A percentile compares a stretch with the other conserved stretches of the same genome.
Conservation (phyloP, 2,113 vertebrate species). For the Neodon shergylaensis region DNA sequence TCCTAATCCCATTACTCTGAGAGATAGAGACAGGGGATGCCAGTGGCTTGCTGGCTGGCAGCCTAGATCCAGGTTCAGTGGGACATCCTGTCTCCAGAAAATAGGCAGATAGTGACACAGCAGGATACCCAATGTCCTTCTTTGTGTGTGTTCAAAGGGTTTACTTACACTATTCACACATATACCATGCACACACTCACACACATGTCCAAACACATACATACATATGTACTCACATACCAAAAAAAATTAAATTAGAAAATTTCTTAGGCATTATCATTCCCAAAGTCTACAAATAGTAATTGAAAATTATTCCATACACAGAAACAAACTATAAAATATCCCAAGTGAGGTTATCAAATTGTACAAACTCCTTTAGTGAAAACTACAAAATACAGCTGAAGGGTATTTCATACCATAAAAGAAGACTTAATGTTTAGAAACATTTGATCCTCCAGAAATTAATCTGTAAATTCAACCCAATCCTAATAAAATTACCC, state of each 20-base stretch:
- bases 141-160: background rate
- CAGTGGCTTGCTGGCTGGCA: background rate
- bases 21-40: background rate
- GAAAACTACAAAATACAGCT: conserved; percentile 9
- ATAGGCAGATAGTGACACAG: background rate
- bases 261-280: background rate
- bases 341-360: background rate
- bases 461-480: background rate
- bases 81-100: background rate
- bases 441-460: background rate
- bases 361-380: background rate
- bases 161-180: background rate
- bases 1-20: background rate
- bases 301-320: background rate
- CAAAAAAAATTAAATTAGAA: background rate
- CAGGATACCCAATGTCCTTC: background rate
- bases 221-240: background rate
- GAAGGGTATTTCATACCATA: background rate
- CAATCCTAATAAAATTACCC: background rate
- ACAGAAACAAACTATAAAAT: conserved; percentile 4
- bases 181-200: background rate
- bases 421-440: conserved; percentile 13
- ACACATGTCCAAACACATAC: background rate
- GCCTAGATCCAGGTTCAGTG: background rate
- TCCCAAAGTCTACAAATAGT: background rate